phyloP scores from a whole-genome alignment of 2,797 vertebrate genomes.

The Apogon talboti region DNA sequence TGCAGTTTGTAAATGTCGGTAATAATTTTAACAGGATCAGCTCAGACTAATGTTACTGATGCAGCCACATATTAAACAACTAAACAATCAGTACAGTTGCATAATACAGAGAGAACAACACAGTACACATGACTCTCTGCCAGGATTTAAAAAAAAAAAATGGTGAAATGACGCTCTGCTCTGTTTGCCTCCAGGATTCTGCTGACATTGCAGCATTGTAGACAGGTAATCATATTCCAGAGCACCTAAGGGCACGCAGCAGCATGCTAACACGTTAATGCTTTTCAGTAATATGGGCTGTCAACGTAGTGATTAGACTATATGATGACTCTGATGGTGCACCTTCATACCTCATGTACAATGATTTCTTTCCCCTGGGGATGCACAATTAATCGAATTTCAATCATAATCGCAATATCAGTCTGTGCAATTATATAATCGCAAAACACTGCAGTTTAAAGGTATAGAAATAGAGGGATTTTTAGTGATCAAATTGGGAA shows the following conservation, averaged over 20 bases:
- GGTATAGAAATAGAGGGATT: too few relatives aligned
- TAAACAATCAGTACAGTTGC: neutral
- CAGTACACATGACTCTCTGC: slow-evolving; percentile 23
- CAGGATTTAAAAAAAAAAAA: slow-evolving; percentile 20
- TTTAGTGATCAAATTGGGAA: too few relatives aligned
- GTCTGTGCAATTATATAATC: too few relatives aligned
- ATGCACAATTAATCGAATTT: too few relatives aligned
- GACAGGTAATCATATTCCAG: slow-evolving; percentile 60
- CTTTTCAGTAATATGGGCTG: slow-evolving; percentile 39
- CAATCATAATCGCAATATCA: too few relatives aligned
- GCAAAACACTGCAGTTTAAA: too few relatives aligned
- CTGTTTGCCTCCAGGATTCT: slow-evolving; percentile 43
- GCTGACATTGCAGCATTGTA: slow-evolving; percentile 59
- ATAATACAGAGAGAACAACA: neutral
- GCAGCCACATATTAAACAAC: neutral
- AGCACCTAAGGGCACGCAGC: slow-evolving; percentile 50
- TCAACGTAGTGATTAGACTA: slow-evolving; percentile 38
- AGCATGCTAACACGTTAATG: slow-evolving; percentile 34
- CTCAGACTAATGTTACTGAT: slow-evolving; percentile 13
- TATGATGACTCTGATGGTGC: slow-evolving; percentile 39
- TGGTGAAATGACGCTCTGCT: slow-evolving; percentile 41
- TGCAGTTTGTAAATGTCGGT: slow-evolving; percentile 1
- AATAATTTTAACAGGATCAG: slow-evolving; percentile 30
- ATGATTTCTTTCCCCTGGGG: neutral
- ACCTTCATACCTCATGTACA: neutral